phyloP scores from a whole-genome alignment of 2,888 invertebrate species.

The Euproctis similis region DNA sequence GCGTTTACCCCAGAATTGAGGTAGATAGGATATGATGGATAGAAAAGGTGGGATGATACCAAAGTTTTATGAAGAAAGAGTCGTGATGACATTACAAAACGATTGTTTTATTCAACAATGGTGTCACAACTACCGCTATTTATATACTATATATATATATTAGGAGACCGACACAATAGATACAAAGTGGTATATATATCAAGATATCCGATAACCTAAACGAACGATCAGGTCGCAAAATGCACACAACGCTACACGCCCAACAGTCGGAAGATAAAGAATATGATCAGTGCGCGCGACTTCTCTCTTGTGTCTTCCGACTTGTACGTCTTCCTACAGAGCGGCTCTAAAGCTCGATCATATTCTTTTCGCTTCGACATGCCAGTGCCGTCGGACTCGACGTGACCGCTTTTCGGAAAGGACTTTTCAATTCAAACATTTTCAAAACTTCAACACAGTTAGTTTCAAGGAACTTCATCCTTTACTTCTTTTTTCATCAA shows the following conservation, averaged over 20 bases:
- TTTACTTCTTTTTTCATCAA: conserved; percentile 89
- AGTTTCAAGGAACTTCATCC: conserved; percentile 82
- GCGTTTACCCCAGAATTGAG: conserved; percentile 10
- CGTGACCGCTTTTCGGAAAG: conserved; percentile 62
- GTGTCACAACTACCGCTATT: no score
- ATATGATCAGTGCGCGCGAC: conserved; percentile 59
- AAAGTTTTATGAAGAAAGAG: conserved; percentile 52
- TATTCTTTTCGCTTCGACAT: conserved; percentile 68
- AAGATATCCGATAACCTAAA: conserved; percentile 52
- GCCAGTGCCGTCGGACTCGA: conserved; percentile 50
- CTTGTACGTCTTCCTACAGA: conserved; percentile 48
- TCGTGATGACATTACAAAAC: conserved; percentile 60
- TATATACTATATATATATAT: no score
- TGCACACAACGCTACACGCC: conserved; percentile 27
- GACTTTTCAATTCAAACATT: conserved; percentile 70
- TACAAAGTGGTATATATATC: no score
- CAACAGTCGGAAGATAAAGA: conserved; percentile 47
- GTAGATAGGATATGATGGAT: conserved; percentile 40
- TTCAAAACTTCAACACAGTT: conserved; percentile 75
- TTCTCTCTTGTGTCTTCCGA: conserved; percentile 52
- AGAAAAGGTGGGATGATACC: conserved; percentile 41
- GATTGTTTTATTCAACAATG: conserved; percentile 66
- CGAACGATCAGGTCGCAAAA: conserved; percentile 44
- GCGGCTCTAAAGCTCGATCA: conserved; percentile 54
- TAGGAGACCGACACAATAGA: no score